Evolutionary conservation across 2,797 vertebrate genomes (phyloP).

Genomic region (Hirundo rustica): DNA sequence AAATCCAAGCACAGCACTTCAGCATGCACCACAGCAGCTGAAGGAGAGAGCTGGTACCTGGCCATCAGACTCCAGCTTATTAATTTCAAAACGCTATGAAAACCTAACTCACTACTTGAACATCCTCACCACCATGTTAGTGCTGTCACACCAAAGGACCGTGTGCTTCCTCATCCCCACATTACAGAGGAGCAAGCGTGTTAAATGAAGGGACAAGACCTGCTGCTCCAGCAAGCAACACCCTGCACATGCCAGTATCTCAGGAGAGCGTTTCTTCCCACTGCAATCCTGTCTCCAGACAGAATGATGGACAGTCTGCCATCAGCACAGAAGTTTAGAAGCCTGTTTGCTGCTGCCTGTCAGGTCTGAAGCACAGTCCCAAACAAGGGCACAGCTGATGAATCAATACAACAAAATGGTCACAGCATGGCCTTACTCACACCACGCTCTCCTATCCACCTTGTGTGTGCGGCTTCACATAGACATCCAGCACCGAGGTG

Average conservation of each 20-base stretch:
- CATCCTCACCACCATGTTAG: neutral
- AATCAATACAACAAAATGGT: neutral
- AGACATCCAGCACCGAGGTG: fast-evolving
- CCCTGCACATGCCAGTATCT: neutral
- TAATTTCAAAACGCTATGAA: neutral
- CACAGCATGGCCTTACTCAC: neutral
- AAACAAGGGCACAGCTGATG: neutral
- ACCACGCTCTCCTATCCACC: fast-evolving
- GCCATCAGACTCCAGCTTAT: neutral
- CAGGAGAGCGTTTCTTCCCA: fast-evolving
- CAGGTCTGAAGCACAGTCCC: neutral
- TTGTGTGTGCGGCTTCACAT: fast-evolving
- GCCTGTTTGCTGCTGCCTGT: neutral
- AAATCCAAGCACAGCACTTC: neutral
- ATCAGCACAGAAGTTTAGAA: neutral
- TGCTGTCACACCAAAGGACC: neutral
- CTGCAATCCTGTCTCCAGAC: neutral
- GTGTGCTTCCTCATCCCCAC: neutral
- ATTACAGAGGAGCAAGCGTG: neutral
- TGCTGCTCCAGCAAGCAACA: neutral
- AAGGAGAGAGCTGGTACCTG: neutral
- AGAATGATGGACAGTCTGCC: neutral
- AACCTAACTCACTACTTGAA: neutral
- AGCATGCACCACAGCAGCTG: neutral
- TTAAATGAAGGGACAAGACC: neutral